These are phyloP conservation scores for Scaptomyza tumidula DNA, from an alignment of 2,888 invertebrate genomes.

Conservation along the genomic window DNA sequence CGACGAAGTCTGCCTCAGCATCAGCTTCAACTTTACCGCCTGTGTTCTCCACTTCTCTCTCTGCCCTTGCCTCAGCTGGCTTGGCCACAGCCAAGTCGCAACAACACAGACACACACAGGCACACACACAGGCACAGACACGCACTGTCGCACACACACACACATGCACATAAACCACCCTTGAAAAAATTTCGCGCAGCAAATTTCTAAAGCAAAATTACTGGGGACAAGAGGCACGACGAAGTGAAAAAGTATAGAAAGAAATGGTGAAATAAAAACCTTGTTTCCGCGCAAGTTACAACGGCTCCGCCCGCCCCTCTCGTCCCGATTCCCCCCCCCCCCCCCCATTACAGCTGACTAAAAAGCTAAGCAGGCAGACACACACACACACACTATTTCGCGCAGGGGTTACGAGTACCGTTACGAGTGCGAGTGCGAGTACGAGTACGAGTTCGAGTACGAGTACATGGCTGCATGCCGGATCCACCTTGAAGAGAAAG, in stretches of 20 bases:
- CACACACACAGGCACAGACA: constrained; percentile 28
- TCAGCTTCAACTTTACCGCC: constrained; percentile 29
- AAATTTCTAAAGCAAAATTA: constrained; percentile 74
- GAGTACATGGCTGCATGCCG: constrained; percentile 8
- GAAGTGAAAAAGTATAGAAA: constrained; percentile 70
- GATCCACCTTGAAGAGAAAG: constrained; percentile 74
- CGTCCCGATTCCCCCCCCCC: neutral
- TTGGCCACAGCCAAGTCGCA: constrained; percentile 45
- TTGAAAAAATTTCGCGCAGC: constrained; percentile 80
- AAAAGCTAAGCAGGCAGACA: constrained; percentile 73
- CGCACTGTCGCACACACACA: constrained; percentile 52
- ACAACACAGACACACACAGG: constrained; percentile 30
- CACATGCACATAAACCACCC: constrained; percentile 77
- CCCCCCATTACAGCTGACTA: constrained; percentile 59
- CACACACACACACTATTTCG: constrained; percentile 31
- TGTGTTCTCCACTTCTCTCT: constrained; percentile 4
- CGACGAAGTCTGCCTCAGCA: constrained; percentile 22
- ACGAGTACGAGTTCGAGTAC: neutral
- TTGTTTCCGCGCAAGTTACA: constrained; percentile 81
- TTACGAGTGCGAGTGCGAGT: constrained; percentile 2
- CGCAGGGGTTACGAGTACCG: constrained; percentile 30
- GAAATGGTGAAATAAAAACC: constrained; percentile 80
- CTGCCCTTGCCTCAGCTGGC: constrained; percentile 36
- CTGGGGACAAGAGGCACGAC: constrained; percentile 22
- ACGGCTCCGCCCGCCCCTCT: constrained; percentile 16